Evolutionary conservation across 2,888 invertebrate species (phyloP), one percentile per base, ranked within the genome.

Genomic region (Calliphora vomitoria): DNA sequence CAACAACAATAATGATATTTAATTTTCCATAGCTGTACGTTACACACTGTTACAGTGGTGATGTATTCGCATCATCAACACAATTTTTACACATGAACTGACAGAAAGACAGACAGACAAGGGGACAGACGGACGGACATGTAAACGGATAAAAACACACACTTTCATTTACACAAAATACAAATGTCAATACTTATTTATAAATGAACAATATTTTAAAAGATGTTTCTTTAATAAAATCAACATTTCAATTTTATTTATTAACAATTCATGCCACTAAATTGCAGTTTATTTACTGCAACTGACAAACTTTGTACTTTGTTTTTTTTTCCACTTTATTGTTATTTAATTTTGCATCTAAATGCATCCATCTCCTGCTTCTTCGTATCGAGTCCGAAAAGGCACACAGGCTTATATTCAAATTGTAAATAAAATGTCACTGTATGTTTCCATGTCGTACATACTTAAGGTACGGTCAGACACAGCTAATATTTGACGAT

Each of bases 241-340:
- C 68, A 69, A 75, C 47, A 79, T 82, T 58, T 82, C 71, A 83
- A 80, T 78, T 83, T 87, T 81, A 82, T 89, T 89, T 88, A 89
- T 88, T 86, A 85, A 83, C 66, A 81, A 68, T 85, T 85, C 72
- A 80, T 85, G 85, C 38, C 83, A 87, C 74, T 88, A 87, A 83
- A 88, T 87, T 83, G 72, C 53, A 86, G 76, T 87, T 87, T 82
- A 89, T 87, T 85, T 82, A 85, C 76, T 79, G 53, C 82, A 50
- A 71, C 79, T 80, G 80, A 76, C 66, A 76, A 76, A 86, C 41
- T 69, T 20, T 69, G 18, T 38, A 44, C 8, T 62, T 53, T n/a
- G n/a, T n/a, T n/a, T 74, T 53, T n/a, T 76, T 41, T 15, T 62
- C 11, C 35, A 55, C 41, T 60, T 69, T 68, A 31, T 69, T 55